Conservation (phyloP, 2,797 vertebrate genomes). For the Chiroxiphia lanceolata region DNA sequence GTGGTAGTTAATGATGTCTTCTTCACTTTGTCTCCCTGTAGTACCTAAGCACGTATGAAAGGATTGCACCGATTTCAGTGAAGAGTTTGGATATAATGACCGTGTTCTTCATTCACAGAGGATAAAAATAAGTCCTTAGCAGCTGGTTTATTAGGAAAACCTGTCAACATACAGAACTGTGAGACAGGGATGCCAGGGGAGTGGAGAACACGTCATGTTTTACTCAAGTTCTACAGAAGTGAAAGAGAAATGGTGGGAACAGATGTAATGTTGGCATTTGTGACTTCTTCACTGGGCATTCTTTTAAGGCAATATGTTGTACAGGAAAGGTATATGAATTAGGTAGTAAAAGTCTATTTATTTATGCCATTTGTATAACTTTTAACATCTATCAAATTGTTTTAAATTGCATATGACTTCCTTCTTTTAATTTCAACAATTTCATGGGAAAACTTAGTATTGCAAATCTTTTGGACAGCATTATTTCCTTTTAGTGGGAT, state of each 20-base stretch:
- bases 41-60: fast-evolving
- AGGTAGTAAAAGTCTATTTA: not conserved
- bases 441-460: conserved; percentile 68
- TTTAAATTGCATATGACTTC: conserved; percentile 28
- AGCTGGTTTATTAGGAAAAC: conserved; percentile 10
- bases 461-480: conserved; percentile 67
- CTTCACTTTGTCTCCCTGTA: not conserved
- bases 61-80: not conserved
- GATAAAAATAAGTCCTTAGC: conserved; percentile 1
- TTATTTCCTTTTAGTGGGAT: conserved; percentile 71
- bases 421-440: conserved; percentile 46
- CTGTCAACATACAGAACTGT: not conserved
- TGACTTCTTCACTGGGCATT: not conserved
- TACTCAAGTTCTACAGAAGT: not conserved
- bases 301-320: not conserved
- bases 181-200: not conserved
- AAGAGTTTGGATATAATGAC: not conserved
- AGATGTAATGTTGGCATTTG: not conserved
- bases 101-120: not conserved
- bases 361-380: not conserved
- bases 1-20: not conserved
- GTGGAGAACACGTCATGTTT: not conserved
- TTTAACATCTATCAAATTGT: conserved; percentile 5
- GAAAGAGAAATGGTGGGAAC: not conserved
- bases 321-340: not conserved